Conservation (phyloP, 2,113 vertebrate species). For the Sphaerodactylus townsendi region DNA sequence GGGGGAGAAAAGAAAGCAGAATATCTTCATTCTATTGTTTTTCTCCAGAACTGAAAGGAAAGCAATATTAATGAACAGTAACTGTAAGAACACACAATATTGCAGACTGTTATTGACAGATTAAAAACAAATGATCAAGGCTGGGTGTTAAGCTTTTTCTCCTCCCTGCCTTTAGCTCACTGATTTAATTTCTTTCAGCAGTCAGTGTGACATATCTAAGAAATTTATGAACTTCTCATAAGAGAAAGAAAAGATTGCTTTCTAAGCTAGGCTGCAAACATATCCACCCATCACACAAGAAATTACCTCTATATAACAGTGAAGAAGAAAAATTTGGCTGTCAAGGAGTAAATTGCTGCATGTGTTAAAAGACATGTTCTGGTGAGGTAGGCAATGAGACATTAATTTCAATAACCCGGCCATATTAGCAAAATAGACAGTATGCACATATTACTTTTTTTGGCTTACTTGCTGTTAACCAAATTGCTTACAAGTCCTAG, state of each 20-base stretch:
- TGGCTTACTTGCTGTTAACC: constrained; percentile 5
- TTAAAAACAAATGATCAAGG: constrained; percentile 52
- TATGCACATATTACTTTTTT: constrained; percentile 23
- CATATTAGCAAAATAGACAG: constrained; percentile 32
- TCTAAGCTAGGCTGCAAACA: constrained; percentile 14
- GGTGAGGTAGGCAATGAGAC: constrained; percentile 36
- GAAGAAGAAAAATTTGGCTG: constrained; percentile 53
- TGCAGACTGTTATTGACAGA: constrained; percentile 40
- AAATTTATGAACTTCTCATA: background rate
- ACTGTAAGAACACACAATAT: background rate
- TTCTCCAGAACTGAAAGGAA: constrained; percentile 1
- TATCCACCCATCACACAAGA: background rate
- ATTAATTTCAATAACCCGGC: constrained; percentile 64
- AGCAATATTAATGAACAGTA: constrained; percentile 32
- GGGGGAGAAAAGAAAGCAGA: constrained; percentile 5
- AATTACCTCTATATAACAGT: constrained; percentile 3
- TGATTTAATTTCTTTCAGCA: constrained; percentile 30
- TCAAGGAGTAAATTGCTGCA: constrained; percentile 56
- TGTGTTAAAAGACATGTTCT: constrained; percentile 51
- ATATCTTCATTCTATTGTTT: background rate
- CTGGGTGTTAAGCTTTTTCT: background rate
- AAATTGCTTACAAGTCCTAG: background rate
- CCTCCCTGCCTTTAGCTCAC: background rate
- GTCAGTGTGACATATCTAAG: background rate
- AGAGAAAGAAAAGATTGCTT: background rate